Evolutionary conservation across 2,888 invertebrate species (phyloP), one percentile per base, ranked within the genome.

Genomic region (Mactromeris polynyma): DNA sequence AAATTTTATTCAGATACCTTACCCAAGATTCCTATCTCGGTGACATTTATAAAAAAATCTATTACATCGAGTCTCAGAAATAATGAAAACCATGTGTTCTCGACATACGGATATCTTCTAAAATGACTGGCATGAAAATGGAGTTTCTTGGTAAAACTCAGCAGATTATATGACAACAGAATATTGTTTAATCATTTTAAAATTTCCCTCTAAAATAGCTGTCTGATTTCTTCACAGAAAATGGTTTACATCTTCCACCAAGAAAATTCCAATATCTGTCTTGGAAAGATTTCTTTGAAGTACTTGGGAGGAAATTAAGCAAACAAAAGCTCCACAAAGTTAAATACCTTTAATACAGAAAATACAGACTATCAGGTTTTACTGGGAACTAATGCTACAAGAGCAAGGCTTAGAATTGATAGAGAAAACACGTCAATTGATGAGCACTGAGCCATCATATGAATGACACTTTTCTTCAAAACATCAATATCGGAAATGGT

Each of bases 401-500:
- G 58, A 82, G 54, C 54, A n/a, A 54, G 36, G 51, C 81, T 46
- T 26, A n/a, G 40, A 69, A 82, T 69, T 33, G 36, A 82, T 82
- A 54, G 58, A 40, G 82, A 82, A 46, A 73, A 83, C 69, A 40
- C 21, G 69, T 73, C 83, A 83, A 69, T 46, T 21, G 21, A 42
- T 69, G 69, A 42, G 42, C 73, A 83, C 36, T n/a, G 46, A 42
- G 73, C 83, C 58, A 36, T 19, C 21, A 79, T 31, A 46, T 83
- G 38, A 40, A 84, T 51, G 38, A 79, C 78, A 26, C 11, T 40
- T 84, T 78, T 36, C 46, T 42, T 36, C 1, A 78, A 36, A 42
- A 82, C 78, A 51, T 82, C 86, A 80, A 81, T 85, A 85, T 78
- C 85, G 85, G 85, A 85, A 79, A 85, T 85, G 82, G 51, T 86